These are phyloP conservation scores for Willowsia nigromaculata DNA, from an alignment of 2,888 invertebrate genomes.

Conservation along the genomic window DNA sequence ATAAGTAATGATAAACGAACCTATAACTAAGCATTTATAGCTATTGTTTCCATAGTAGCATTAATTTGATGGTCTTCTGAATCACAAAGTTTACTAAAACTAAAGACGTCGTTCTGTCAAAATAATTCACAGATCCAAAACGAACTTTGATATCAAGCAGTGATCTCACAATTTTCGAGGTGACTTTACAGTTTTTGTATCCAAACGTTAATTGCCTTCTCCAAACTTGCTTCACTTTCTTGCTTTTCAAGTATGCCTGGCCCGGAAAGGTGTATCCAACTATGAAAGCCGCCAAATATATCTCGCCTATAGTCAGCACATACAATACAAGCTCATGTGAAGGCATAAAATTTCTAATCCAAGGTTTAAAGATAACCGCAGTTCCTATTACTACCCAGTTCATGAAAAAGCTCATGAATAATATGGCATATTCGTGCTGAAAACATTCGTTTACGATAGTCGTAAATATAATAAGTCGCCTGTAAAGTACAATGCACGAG, in stretches of 20 bases:
- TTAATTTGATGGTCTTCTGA: background rate
- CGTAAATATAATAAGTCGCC: background rate
- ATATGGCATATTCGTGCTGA: background rate
- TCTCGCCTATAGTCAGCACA: background rate
- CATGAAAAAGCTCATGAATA: background rate
- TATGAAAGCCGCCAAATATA: background rate
- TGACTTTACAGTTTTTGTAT: background rate
- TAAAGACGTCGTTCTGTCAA: background rate
- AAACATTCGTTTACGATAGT: background rate
- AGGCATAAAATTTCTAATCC: background rate
- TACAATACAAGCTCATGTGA: background rate
- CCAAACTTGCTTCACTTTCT: background rate
- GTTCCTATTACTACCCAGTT: background rate
- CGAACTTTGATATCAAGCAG: background rate
- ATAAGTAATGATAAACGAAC: too few relatives aligned
- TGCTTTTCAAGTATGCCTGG: background rate
- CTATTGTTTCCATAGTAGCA: background rate
- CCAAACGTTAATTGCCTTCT: background rate
- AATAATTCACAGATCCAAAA: constrained; percentile 4
- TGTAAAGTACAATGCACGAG: background rate
- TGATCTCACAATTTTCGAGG: background rate
- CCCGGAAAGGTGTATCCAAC: background rate
- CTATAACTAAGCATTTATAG: too few relatives aligned
- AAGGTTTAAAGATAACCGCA: background rate
- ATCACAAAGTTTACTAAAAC: background rate